Percentiles rank a stretch among this genome's conserved stretches.
Evolutionary conservation across 2,888 invertebrate genomes (phyloP).

Genomic region (Macrosoma leucophasiata): DNA sequence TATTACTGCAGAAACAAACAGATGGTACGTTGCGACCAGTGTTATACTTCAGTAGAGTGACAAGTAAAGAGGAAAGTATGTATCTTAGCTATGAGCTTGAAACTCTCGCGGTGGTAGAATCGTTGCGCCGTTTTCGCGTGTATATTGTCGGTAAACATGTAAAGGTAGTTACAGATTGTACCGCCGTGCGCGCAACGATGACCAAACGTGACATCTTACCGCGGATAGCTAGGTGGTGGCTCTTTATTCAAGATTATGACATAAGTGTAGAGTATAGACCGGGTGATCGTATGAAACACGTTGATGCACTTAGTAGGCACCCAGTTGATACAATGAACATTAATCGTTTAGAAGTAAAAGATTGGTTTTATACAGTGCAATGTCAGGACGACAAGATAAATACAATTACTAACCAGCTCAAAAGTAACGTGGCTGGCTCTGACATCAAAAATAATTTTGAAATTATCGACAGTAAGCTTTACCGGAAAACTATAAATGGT

Average conservation of each 20-base stretch:
- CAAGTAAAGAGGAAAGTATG: conserved; percentile 26
- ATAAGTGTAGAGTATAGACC: conserved; percentile 34
- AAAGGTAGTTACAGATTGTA: conserved; percentile 31
- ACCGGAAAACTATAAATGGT: too few species aligned
- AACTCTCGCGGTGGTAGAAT: conserved; percentile 34
- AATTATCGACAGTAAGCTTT: conserved; percentile 20
- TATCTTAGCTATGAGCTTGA: conserved; percentile 41
- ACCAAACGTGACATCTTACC: conserved; percentile 30
- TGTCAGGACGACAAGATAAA: conserved; percentile 22
- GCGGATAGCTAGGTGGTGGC: conserved; percentile 35
- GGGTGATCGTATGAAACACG: conserved; percentile 33
- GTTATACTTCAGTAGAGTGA: conserved; percentile 31
- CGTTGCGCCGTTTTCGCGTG: conserved; percentile 27
- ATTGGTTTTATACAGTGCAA: conserved; percentile 28
- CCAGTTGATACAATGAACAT: conserved; percentile 22
- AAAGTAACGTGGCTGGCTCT: not conserved
- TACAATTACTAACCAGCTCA: conserved; percentile 12
- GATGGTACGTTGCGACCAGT: conserved; percentile 27
- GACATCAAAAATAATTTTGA: conserved; percentile 24
- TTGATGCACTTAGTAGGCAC: conserved; percentile 36
- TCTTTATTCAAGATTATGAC: conserved; percentile 33
- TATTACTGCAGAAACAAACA: conserved; percentile 29
- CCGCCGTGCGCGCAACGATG: conserved; percentile 30
- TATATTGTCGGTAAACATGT: conserved; percentile 27
- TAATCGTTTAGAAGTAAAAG: conserved; percentile 19